phyloP scores from a whole-genome alignment of 2,888 invertebrate species.

The Branchipolynoe longqiensis region DNA sequence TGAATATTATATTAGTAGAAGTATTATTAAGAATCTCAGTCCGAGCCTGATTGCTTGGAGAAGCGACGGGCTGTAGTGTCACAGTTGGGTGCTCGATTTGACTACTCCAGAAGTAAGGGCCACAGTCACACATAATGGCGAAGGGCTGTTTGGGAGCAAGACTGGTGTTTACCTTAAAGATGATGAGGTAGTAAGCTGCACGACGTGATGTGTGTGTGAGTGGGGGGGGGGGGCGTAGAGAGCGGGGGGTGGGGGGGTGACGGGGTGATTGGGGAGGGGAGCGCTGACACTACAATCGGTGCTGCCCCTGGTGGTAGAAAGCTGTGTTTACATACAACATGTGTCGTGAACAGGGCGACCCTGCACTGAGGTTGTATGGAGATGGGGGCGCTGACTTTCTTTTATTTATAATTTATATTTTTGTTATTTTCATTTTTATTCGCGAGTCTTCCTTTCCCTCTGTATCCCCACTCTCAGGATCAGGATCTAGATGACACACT shows the following conservation, averaged over 20 bases:
- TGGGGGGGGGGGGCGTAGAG: not conserved
- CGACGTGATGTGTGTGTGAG: not conserved
- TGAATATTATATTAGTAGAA: too few species aligned
- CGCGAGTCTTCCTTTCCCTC: too few species aligned
- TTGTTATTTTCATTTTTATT: too few species aligned
- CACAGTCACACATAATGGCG: not conserved
- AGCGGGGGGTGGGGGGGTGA: not conserved
- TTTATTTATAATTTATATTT: too few species aligned
- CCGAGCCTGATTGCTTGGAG: too few species aligned
- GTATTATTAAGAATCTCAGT: too few species aligned
- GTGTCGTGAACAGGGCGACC: not conserved
- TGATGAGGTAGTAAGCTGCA: constrained; percentile 1
- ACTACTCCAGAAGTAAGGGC: constrained; percentile 16
- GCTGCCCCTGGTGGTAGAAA: not conserved
- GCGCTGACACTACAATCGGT: not conserved
- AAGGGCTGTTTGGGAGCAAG: constrained; percentile 15
- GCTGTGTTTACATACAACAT: constrained; percentile 45
- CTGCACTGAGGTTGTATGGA: too few species aligned
- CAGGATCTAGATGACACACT: too few species aligned
- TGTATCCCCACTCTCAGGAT: too few species aligned
- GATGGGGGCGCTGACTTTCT: too few species aligned
- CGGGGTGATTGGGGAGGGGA: not conserved
- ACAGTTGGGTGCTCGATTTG: too few species aligned
- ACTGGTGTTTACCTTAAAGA: constrained; percentile 21
- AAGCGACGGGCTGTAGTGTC: too few species aligned